Evolutionary conservation across 1,140 invertebrate genomes (phyloP).

Genomic region (Drosophila serrata): DNA sequence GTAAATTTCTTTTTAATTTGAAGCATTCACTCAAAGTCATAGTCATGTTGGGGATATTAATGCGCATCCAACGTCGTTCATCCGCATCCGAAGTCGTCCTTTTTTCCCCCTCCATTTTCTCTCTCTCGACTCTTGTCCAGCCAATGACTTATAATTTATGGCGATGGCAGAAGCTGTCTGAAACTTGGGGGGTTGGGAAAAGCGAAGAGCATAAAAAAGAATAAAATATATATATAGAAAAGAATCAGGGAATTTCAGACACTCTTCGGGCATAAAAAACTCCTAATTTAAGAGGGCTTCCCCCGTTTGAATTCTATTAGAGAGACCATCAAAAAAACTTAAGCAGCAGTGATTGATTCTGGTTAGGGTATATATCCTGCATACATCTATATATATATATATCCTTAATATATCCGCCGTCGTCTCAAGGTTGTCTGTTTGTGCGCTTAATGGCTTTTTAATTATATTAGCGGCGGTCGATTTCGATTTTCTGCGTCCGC

Average conservation of each 20-base stretch:
- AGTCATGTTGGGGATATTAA: constrained; percentile 82
- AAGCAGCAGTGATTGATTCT: constrained; percentile 34
- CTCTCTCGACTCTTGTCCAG: constrained; percentile 36
- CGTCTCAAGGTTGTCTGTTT: constrained; percentile 70
- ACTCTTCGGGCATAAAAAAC: constrained; percentile 3
- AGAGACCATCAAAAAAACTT: constrained; percentile 1
- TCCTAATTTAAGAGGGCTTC: constrained; percentile 14
- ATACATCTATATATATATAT: background rate
- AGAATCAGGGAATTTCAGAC: background rate
- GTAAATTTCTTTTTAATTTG: constrained; percentile 85
- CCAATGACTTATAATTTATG: constrained; percentile 85
- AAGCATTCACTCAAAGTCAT: constrained; percentile 84
- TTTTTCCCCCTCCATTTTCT: constrained; percentile 6
- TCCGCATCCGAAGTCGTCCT: constrained; percentile 2
- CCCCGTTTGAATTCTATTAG: constrained; percentile 14
- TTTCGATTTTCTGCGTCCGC: constrained; percentile 48
- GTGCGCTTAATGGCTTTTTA: constrained; percentile 78
- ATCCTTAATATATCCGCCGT: background rate
- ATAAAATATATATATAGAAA: background rate
- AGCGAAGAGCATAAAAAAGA: background rate
- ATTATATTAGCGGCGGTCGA: constrained; percentile 78
- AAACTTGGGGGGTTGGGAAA: constrained; percentile 7
- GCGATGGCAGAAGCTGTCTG: constrained; percentile 60
- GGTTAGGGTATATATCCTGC: constrained; percentile 11
- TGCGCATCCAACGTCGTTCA: constrained; percentile 35